A percentile compares a stretch with the other conserved stretches of the same genome.
Conservation (phyloP, 2,888 invertebrate species). For the Lacanobia oleracea region DNA sequence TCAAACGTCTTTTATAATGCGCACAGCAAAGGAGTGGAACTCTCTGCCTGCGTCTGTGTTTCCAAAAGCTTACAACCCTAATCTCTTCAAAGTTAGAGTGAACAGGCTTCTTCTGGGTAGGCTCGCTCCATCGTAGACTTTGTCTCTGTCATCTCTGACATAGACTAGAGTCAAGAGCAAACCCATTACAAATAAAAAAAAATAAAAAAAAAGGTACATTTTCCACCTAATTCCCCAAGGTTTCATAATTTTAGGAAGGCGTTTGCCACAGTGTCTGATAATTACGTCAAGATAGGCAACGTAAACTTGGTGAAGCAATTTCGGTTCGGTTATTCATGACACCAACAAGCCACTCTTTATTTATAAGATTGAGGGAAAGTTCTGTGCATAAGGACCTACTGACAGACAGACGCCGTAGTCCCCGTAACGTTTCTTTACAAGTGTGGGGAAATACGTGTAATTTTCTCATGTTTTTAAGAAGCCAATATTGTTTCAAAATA, state of each 20-base stretch:
- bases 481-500: too few relatives aligned
- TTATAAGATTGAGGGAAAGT: constrained; percentile 57
- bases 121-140: too few relatives aligned
- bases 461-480: background rate
- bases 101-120: too few relatives aligned
- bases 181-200: too few relatives aligned
- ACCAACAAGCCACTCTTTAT: constrained; percentile 44
- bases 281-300: constrained; percentile 55
- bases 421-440: background rate
- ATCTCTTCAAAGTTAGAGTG: too few relatives aligned
- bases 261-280: constrained; percentile 30
- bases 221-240: constrained; percentile 12
- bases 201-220: too few relatives aligned
- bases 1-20: too few relatives aligned
- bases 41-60: too few relatives aligned
- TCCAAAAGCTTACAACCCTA: too few relatives aligned
- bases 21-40: too few relatives aligned
- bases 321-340: constrained; percentile 55
- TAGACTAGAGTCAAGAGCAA: too few relatives aligned
- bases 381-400: background rate
- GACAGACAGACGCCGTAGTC: background rate
- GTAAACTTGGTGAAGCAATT: constrained; percentile 51
- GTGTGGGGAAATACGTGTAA: background rate
- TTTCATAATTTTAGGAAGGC: constrained; percentile 36
- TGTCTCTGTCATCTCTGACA: too few relatives aligned